Base-by-base conservation (phyloP, 2,797 vertebrate genomes). In the Odontamblyopus rebecca region DNA sequence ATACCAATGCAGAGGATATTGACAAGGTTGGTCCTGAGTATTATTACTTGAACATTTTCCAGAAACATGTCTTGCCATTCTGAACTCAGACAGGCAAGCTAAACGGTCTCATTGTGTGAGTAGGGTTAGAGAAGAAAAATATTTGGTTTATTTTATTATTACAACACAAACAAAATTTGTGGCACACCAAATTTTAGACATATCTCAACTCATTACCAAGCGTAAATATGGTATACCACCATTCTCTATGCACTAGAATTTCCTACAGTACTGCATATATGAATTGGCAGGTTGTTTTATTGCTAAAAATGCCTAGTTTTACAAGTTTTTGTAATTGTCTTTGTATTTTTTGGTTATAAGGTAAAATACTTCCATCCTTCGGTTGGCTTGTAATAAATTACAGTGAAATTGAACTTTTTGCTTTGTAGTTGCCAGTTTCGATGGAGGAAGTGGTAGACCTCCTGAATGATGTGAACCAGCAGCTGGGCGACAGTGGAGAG, bases 401-500 rank as follows among this genome's bases (percentile, higher is more conserved):
- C n/a, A 1, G 2, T 59, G 2, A 13, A 27, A 27, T 69, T n/a
- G 1, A 69, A 44, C 2, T 65, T 82, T 74, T 79, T 85, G 59
- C 76, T 27, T 85, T 75, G 11, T 73, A 92, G 98, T 88, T 99
- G 70, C 96, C 97, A 0, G 95, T 98, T 67, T 93, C 96, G 23
- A 82, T 98, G 89, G 97, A 97, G 80, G 95, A 96, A 65, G 93
- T 99, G 67, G 89, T 95, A 74, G 97, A 99, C 73, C 93, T 97
- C 84, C 89, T 99, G 35, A 96, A 95, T 70, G 93, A 96, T 50
- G 95, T 98, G 72, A 96, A 95, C 87, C 96, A 97, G 81, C 96
- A 97, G 74, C 95, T 99, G 32, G 94, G 93, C 0, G 96, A 96
- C 57, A 91, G 80, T 53, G 92, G 71, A 59, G 96, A 96, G 68